A percentile compares a stretch with the other conserved stretches of the same genome.
These are phyloP conservation scores for Fopius arisanus DNA, from an alignment of 1,140 invertebrate species.

Conservation along the genomic window DNA sequence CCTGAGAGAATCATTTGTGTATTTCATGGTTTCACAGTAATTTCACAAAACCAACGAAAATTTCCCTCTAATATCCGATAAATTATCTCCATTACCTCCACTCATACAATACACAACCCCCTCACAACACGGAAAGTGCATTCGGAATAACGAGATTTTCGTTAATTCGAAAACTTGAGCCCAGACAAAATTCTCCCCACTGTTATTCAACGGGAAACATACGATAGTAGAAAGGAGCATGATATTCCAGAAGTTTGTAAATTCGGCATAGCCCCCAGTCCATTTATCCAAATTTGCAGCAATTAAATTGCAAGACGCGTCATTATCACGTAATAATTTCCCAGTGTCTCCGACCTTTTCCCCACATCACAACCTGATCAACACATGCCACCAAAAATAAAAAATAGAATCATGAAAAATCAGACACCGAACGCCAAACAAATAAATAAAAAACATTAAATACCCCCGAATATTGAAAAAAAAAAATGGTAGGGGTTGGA, in stretches of 20 bases:
- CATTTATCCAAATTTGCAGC: not conserved
- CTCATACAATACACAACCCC: not conserved
- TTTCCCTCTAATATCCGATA: not conserved
- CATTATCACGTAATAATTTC: not conserved
- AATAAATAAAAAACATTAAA: not conserved
- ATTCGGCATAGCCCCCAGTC: not conserved
- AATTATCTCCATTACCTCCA: not conserved
- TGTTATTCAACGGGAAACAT: not conserved
- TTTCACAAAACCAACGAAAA: not conserved
- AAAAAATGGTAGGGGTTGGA: not conserved
- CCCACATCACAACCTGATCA: no score
- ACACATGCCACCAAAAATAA: no score
- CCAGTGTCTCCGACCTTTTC: no score
- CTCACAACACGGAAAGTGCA: constrained; percentile 1
- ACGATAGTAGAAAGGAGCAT: not conserved
- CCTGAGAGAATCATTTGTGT: not conserved
- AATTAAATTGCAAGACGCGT: not conserved
- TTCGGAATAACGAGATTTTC: not conserved
- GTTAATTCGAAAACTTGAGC: constrained; percentile 6
- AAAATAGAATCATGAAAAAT: no score
- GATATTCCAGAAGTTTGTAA: not conserved
- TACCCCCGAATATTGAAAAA: not conserved
- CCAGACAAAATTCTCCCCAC: not conserved
- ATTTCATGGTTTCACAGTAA: not conserved
- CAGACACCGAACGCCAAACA: no score